Evolutionary conservation across 2,797 vertebrate genomes (phyloP).

Genomic region (Agapornis canus): DNA sequence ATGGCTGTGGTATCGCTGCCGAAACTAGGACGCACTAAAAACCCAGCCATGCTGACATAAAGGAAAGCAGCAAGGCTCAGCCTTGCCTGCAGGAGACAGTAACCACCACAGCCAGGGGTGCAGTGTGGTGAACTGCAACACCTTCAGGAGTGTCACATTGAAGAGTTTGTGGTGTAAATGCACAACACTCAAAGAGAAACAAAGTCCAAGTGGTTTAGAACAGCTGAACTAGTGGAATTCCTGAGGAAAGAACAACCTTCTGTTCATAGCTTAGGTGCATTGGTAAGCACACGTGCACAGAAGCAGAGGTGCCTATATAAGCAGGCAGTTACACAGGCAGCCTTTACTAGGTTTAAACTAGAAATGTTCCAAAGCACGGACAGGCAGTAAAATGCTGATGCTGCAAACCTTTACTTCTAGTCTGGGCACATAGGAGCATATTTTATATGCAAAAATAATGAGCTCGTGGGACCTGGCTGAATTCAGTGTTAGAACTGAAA

Average conservation of each 20-base stretch:
- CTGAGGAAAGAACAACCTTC: not conserved
- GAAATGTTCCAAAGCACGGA: not conserved
- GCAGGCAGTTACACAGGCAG: not conserved
- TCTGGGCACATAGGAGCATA: rapidly evolving
- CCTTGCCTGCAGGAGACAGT: not conserved
- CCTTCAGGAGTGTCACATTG: not conserved
- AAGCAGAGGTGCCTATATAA: rapidly evolving
- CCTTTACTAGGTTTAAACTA: not conserved
- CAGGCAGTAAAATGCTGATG: not conserved
- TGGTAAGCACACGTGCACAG: rapidly evolving
- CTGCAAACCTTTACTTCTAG: not conserved
- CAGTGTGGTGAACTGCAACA: not conserved
- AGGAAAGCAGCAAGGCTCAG: not conserved
- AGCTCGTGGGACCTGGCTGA: rapidly evolving
- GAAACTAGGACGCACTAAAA: not conserved
- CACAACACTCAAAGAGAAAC: not conserved
- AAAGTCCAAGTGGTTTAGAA: not conserved
- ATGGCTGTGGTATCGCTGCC: not conserved
- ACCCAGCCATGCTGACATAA: not conserved
- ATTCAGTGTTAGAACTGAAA: rapidly evolving
- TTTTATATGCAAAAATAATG: rapidly evolving
- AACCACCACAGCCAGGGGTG: not conserved
- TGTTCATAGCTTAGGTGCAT: not conserved
- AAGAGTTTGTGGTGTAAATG: not conserved
- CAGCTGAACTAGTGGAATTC: not conserved